Evolutionary conservation across 2,797 vertebrate genomes (phyloP).

Genomic region (Cichlasoma orientale): DNA sequence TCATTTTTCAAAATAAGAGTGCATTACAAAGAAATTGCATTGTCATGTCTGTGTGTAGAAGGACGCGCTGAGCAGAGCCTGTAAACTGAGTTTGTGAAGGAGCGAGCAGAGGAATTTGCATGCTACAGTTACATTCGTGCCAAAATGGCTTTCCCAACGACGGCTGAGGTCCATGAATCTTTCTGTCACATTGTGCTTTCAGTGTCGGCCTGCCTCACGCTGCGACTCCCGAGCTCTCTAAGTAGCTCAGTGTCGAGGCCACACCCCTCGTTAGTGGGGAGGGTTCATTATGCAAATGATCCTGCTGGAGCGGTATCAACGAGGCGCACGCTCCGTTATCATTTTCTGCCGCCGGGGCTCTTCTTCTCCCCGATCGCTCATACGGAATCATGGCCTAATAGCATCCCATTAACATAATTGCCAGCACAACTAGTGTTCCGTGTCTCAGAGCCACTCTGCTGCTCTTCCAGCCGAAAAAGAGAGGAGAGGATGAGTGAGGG

Average conservation of each 20-base stretch:
- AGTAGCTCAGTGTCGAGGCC: conserved; percentile 74
- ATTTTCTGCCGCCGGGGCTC: conserved; percentile 90
- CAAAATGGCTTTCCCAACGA: conserved; percentile 51
- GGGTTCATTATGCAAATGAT: conserved; percentile 93
- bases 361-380: conserved; percentile 93
- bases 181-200: conserved; percentile 59
- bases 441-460: conserved; percentile 93
- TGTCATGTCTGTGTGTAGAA: conserved; percentile 45
- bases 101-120: conserved; percentile 47
- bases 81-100: conserved; percentile 22
- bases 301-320: conserved; percentile 90
- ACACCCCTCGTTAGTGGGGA: conserved; percentile 81
- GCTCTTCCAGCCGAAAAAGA: conserved; percentile 82
- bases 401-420: conserved; percentile 99
- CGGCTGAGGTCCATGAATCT: conserved; percentile 63
- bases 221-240: conserved; percentile 71
- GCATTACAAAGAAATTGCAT: conserved; percentile 42
- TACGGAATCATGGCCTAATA: conserved; percentile 99
- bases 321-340: conserved; percentile 93
- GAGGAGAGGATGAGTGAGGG: conserved; percentile 49
- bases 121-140: conserved; percentile 45
- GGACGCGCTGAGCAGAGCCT: conserved; percentile 24
- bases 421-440: conserved; percentile 96
- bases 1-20: conserved; percentile 40
- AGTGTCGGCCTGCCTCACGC: conserved; percentile 57